phyloP scores from a whole-genome alignment of 2,797 vertebrate species.

The Lerista edwardsae region DNA sequence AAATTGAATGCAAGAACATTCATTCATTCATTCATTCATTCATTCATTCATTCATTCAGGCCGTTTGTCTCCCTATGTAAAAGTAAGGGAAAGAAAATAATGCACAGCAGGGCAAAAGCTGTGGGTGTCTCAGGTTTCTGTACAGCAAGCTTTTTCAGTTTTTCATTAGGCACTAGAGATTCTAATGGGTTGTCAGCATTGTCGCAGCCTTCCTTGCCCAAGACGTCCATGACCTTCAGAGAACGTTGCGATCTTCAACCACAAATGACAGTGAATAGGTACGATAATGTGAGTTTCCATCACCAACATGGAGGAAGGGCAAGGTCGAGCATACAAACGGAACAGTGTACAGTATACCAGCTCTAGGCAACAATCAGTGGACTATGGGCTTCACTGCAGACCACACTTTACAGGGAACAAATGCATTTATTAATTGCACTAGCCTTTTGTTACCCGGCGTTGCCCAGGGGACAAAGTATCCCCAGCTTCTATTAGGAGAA shows the following conservation, averaged over 20 bases:
- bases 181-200: constrained; percentile 32
- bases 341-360: too few relatives aligned
- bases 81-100: constrained; percentile 31
- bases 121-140: neutral
- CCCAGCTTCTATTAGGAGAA: too few relatives aligned
- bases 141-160: neutral
- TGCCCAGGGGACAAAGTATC: too few relatives aligned
- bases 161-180: constrained; percentile 10
- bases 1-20: constrained; percentile 45
- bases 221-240: constrained; percentile 40
- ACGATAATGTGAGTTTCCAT: too few relatives aligned
- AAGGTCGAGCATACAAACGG: too few relatives aligned
- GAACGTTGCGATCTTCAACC: constrained; percentile 24
- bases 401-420: neutral
- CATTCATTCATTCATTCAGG: too few relatives aligned
- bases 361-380: too few relatives aligned
- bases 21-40: too few relatives aligned
- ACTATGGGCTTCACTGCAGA: too few relatives aligned
- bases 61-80: neutral
- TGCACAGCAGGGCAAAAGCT: constrained; percentile 17
- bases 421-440: neutral
- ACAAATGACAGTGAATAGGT: neutral
- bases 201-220: constrained; percentile 48
- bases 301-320: too few relatives aligned
- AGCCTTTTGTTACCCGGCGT: too few relatives aligned